Percentiles rank a stretch among this genome's conserved stretches.
Conservation (phyloP, 1,140 invertebrate species). For the Vanessa tameamea region DNA sequence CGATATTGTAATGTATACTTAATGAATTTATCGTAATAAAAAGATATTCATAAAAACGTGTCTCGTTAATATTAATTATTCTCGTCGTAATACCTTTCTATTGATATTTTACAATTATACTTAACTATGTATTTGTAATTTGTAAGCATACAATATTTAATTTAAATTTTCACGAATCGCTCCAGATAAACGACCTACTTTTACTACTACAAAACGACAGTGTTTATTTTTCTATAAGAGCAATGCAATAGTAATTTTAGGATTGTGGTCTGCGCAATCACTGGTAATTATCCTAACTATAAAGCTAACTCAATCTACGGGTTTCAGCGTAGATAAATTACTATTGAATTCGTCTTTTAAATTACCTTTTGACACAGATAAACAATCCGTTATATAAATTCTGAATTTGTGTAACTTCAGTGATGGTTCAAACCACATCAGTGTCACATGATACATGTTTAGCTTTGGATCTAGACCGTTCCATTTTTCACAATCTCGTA, state of each 20-base stretch:
- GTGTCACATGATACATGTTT: slow-evolving; percentile 25
- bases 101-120: not conserved
- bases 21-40: slow-evolving; percentile 1
- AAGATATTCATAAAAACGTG: not conserved
- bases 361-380: no score
- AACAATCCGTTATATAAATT: not conserved
- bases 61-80: not conserved
- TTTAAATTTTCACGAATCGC: slow-evolving; percentile 17
- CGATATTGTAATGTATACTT: slow-evolving; percentile 12
- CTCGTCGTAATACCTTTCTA: not conserved
- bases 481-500: slow-evolving; percentile 55
- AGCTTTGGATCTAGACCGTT: slow-evolving; percentile 46
- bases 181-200: slow-evolving; percentile 28
- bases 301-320: slow-evolving; percentile 22
- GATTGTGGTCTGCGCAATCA: slow-evolving; percentile 30
- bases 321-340: not conserved
- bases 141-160: not conserved
- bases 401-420: slow-evolving; percentile 1
- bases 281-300: slow-evolving; percentile 25
- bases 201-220: slow-evolving; percentile 21
- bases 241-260: slow-evolving; percentile 36
- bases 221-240: slow-evolving; percentile 23
- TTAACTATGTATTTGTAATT: no score
- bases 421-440: slow-evolving; percentile 25
- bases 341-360: no score